Evolutionary conservation across 2,888 invertebrate genomes (phyloP).

Genomic region (Fabriciana adippe): DNA sequence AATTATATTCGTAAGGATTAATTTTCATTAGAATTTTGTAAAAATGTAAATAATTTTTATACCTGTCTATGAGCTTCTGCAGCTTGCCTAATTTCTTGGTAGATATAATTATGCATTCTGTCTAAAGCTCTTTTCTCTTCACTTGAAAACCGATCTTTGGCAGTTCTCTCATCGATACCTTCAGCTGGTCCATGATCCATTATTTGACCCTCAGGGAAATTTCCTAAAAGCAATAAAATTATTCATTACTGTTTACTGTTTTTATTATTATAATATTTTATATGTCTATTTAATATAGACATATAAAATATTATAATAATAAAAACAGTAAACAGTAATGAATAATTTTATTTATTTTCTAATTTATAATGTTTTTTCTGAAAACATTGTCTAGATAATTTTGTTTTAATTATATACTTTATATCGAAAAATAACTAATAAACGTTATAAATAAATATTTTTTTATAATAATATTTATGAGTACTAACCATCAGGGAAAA

Average conservation of each 20-base stretch:
- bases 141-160: slow-evolving; percentile 91
- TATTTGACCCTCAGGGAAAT: slow-evolving; percentile 95
- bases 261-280: no score
- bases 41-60: background rate
- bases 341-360: background rate
- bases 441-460: background rate
- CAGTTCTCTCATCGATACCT: slow-evolving; percentile 90
- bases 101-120: slow-evolving; percentile 94
- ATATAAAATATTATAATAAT: no score
- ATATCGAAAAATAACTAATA: background rate
- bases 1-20: no score
- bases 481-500: slow-evolving; percentile 89
- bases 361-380: no score
- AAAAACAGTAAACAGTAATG: no score
- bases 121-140: slow-evolving; percentile 96
- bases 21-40: background rate
- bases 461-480: background rate
- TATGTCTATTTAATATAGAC: no score
- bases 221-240: slow-evolving; percentile 54
- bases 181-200: slow-evolving; percentile 89
- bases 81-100: slow-evolving; percentile 96
- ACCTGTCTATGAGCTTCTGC: slow-evolving; percentile 99
- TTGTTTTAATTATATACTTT: no score
- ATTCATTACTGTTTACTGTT: no score
- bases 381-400: no score